Conservation (phyloP, 2,888 invertebrate genomes). For the Herminia tarsipennalis region DNA sequence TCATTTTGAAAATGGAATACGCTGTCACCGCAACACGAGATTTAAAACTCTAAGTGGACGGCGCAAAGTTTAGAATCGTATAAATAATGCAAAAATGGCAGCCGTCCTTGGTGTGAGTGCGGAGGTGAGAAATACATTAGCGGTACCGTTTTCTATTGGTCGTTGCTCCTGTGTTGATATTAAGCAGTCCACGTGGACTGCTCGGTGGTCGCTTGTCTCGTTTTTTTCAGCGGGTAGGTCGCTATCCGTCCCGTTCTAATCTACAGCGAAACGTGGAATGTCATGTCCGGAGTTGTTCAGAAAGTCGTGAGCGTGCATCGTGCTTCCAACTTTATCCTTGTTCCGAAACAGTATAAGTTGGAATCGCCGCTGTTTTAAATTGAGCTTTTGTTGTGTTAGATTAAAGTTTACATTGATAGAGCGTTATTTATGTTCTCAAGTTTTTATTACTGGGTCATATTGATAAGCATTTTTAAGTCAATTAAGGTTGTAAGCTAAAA, state of each 20-base stretch:
- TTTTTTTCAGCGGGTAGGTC: conserved; percentile 79
- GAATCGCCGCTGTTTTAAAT: conserved; percentile 37
- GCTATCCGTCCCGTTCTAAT: conserved; percentile 84
- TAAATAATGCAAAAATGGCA: conserved; percentile 71
- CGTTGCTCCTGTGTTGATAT: conserved; percentile 85
- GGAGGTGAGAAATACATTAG: conserved; percentile 87
- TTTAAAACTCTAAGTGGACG: conserved; percentile 64
- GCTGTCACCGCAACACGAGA: conserved; percentile 53
- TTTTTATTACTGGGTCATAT: conserved; percentile 60
- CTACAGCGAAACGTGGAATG: conserved; percentile 86
- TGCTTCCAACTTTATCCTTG: conserved; percentile 72
- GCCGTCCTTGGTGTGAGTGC: conserved; percentile 81
- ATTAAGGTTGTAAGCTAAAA: conserved; percentile 86
- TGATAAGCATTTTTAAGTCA: conserved; percentile 86
- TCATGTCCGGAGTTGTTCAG: conserved; percentile 86
- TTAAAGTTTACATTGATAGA: conserved; percentile 54
- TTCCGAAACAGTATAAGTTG: conserved; percentile 65
- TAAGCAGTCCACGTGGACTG: conserved; percentile 85
- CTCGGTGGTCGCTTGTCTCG: conserved; percentile 80
- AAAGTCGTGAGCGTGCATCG: conserved; percentile 86
- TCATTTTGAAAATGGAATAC: conserved; percentile 71
- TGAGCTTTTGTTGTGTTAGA: conserved; percentile 37
- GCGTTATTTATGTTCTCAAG: conserved; percentile 37
- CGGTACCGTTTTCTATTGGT: conserved; percentile 86
- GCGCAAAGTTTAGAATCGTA: conserved; percentile 70